These are phyloP conservation scores for Colletes collaris DNA, from an alignment of 2,888 invertebrate genomes.

Conservation along the genomic window DNA sequence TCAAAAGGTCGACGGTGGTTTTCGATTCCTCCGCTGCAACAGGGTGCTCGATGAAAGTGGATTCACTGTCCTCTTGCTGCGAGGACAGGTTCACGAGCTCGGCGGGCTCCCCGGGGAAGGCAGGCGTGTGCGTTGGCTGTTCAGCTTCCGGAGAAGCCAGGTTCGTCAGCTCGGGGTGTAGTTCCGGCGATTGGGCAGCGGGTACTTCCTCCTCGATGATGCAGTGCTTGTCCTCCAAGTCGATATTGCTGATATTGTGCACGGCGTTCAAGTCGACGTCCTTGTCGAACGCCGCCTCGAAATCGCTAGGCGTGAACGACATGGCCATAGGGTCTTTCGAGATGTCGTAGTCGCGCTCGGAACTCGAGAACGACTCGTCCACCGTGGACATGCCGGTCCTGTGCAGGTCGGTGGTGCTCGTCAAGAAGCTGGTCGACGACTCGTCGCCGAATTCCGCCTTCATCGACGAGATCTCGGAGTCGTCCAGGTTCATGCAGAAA, in stretches of 20 bases:
- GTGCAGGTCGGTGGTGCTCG: conserved; percentile 71
- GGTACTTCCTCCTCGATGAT: conserved; percentile 8
- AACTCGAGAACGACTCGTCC: conserved; percentile 73
- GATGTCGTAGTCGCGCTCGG: conserved; percentile 72
- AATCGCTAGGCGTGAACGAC: conserved; percentile 78
- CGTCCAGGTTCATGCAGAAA: conserved; percentile 79
- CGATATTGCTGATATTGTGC: conserved; percentile 79
- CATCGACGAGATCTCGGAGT: conserved; percentile 84
- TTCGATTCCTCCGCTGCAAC: not conserved
- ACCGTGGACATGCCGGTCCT: conserved; percentile 73
- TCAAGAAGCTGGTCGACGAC: conserved; percentile 81
- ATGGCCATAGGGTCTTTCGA: conserved; percentile 78
- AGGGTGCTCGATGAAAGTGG: conserved; percentile 32
- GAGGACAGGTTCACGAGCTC: conserved; percentile 36
- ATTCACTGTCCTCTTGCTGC: conserved; percentile 26
- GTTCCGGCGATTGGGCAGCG: conserved; percentile 1
- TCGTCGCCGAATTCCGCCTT: conserved; percentile 85
- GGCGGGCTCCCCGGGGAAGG: conserved; percentile 12
- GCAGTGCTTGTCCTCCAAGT: conserved; percentile 60
- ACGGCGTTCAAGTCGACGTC: conserved; percentile 83
- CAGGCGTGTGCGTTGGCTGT: not conserved
- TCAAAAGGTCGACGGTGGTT: conserved; percentile 12
- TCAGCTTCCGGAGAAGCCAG: not conserved
- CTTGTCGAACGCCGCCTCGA: conserved; percentile 74
- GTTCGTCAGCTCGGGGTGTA: not conserved